Evolutionary conservation across 2,888 invertebrate genomes (phyloP), one percentile per base, ranked within the genome.

Genomic region (Xestia c-nigrum): DNA sequence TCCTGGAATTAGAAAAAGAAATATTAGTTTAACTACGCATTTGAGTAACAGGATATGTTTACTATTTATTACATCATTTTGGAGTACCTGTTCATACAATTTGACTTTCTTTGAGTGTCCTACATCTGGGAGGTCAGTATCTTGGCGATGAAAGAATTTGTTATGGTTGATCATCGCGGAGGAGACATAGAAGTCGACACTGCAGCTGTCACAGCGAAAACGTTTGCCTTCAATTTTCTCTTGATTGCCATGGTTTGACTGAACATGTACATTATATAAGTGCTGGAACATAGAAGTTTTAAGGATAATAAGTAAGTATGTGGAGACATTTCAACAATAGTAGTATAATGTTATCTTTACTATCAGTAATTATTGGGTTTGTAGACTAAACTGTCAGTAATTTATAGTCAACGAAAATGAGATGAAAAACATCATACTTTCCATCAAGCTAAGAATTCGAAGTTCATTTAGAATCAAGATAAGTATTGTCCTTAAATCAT

Each of bases 81-180:
- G 1, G 21, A 57, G 81, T 91, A 96, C 96, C 93, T 95, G 93
- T 76, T 91, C 91, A 76, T 91, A 90, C 69, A 93, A 88, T 86
- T 92, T 95, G 1, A 95, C 87, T 89, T 96, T 96, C 80, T 94
- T 96, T 19, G 96, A 96, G 66, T 93, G 91, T n/a, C 96, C 96
- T 73, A 96, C 88, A 71, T 90, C 87, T 14, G 95, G 93, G 72
- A 95, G 85, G 70, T 96, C 96, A 68, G 92, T 92, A 52, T 95
- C 94, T 90, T 95, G 95, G 24, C 96, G 91, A 89, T 97, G 97
- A 80, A 94, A 97, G 82, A 95, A 96, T 82, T 94, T 96, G 74
- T 96, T 96, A 87, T 98, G 98, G 89, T 97, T 97, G 74, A 97
- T 91, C 91, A 97, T 96, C 0, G 97, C 97, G 64, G 97, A 94